Evolutionary conservation across 2,113 vertebrate genomes (phyloP).

Genomic region (Romanogobio albipinnatus): DNA sequence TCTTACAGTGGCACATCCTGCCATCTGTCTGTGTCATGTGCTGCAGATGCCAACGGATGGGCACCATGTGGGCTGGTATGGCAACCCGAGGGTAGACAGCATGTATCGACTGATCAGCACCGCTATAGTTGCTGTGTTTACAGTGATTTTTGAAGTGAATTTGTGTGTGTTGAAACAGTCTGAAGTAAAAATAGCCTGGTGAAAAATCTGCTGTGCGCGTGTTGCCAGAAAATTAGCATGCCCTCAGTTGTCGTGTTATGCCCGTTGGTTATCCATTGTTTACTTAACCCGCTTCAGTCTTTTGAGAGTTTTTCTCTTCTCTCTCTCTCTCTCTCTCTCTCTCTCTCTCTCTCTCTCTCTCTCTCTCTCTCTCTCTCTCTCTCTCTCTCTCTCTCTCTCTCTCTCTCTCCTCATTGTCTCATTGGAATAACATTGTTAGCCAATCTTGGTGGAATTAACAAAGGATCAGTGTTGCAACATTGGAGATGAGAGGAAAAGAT

Average conservation of each 20-base stretch:
- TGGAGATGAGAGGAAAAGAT: constrained; percentile 66
- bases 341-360: constrained; percentile 61
- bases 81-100: constrained; percentile 14
- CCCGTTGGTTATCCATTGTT: constrained; percentile 54
- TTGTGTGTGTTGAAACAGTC: background rate
- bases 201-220: constrained; percentile 21
- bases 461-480: constrained; percentile 53
- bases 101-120: constrained; percentile 18
- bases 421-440: constrained; percentile 49
- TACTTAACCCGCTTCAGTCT: constrained; percentile 61
- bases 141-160: background rate
- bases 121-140: background rate
- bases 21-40: constrained; percentile 60
- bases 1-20: constrained; percentile 62
- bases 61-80: constrained; percentile 32
- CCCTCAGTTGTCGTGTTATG: constrained; percentile 49
- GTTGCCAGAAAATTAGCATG: constrained; percentile 44
- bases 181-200: constrained; percentile 59
- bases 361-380: constrained; percentile 63
- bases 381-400: constrained; percentile 61
- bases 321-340: constrained; percentile 63
- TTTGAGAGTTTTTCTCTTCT: constrained; percentile 58
- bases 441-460: constrained; percentile 63
- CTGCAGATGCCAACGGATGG: constrained; percentile 42
- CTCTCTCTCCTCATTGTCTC: constrained; percentile 58